Base-by-base conservation (phyloP, 2,797 vertebrate genomes). In the Pampus argenteus region DNA sequence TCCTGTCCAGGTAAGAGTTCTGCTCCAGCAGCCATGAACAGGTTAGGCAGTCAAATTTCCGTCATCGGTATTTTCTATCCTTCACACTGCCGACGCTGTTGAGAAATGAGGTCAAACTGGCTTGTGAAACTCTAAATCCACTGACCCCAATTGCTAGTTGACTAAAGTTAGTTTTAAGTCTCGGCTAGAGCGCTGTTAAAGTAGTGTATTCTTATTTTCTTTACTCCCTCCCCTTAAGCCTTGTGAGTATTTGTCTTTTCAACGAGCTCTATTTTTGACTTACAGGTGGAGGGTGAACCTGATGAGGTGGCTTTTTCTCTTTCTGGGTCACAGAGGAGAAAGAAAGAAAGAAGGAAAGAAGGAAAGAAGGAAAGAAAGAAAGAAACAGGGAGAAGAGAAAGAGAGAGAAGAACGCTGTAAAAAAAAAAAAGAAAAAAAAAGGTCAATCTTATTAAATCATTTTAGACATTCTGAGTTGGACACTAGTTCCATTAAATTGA, bases 261-360 rank as follows among this genome's bases (percentile, higher is more conserved):
- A 73, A 77, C 74, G n/a, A 69, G 83, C 66, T 82, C 84, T 88
- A 86, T 87, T 89, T 86, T 76, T 79, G 81, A 85, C 83, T 85
- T 86, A 78, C 82, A 88, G 86, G 86, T 88, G 82, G 80, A 86
- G 78, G 68, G 78, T 75, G 77, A 83, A 88, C 82, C 74, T 88
- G 87, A 88, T 85, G 89, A 88, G 78, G 71, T 76, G 79, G 83
- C 81, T 72, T 78, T 90, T 89, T 88, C 54, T 76, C 40, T 88
- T 86, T 89, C 84, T 89, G 76, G 87, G 84, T 88, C 86, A 85
- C 3, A 9, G 18, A 66, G 17, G 55, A 81, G 50, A 61, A 50
- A 71, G 22, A 67, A 20, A 77, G 58, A 61, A 45, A 68, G 23
- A 78, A 10, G 23, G 36, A 58, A 26, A n/a, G 36, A 36, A 64